Evolutionary conservation across 2,113 vertebrate species (phyloP).

Genomic region (Gila orcuttii): DNA sequence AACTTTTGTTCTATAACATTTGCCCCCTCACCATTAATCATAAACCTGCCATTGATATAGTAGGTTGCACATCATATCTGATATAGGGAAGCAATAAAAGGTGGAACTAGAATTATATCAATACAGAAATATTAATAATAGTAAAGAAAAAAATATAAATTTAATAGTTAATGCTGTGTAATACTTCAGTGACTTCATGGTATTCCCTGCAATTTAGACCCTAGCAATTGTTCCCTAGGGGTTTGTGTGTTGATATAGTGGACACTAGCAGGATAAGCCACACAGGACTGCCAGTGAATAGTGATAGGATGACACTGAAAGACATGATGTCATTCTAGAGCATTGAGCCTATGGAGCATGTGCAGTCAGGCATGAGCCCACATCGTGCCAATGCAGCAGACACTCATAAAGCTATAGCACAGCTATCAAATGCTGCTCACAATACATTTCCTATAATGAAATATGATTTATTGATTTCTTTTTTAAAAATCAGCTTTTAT

Average conservation of each 20-base stretch:
- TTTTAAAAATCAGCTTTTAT: no score
- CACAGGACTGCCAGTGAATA: conserved; percentile 76
- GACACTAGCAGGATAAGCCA: conserved; percentile 73
- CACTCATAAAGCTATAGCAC: conserved; percentile 26
- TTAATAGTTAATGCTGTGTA: background rate
- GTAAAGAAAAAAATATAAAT: background rate
- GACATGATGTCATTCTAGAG: conserved; percentile 91
- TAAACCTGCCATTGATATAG: background rate
- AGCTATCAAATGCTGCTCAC: conserved; percentile 1
- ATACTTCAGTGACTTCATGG: background rate
- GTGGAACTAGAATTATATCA: background rate
- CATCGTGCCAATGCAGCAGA: conserved; percentile 73
- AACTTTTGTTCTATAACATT: background rate
- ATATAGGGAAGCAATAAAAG: background rate
- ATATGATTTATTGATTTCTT: no score
- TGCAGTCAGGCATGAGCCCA: conserved; percentile 86
- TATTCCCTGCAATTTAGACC: background rate
- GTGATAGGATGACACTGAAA: conserved; percentile 86
- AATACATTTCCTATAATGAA: conserved; percentile 3
- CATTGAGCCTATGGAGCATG: conserved; percentile 82
- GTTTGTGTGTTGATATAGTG: conserved; percentile 72
- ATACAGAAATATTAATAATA: background rate
- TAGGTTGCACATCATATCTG: background rate
- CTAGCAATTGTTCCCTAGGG: conserved; percentile 66
- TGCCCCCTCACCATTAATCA: background rate